Conservation (phyloP, 1,140 invertebrate species). For the Drosophila ercepeae region DNA sequence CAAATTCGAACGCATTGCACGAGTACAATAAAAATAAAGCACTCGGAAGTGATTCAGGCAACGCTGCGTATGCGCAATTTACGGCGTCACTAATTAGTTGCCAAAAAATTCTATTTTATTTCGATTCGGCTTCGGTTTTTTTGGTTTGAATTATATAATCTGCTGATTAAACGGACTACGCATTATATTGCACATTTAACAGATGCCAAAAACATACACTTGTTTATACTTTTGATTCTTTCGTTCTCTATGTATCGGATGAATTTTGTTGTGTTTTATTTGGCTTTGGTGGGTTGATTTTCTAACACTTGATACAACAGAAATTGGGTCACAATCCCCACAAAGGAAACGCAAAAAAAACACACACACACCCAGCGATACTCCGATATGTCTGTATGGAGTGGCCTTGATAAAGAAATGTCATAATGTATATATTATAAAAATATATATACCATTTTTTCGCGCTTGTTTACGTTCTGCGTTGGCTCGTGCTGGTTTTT, state of each 20-base stretch:
- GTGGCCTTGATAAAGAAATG: conserved; percentile 56
- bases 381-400: conserved; percentile 26
- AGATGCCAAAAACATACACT: conserved; percentile 8
- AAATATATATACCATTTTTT: conserved; percentile 3
- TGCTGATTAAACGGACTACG: conserved; percentile 35
- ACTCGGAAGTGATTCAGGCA: conserved; percentile 29
- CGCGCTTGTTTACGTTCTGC: conserved; percentile 67
- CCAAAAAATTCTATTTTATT: too few species aligned
- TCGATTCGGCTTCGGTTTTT: too few species aligned
- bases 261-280: conserved; percentile 9
- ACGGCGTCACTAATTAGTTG: conserved; percentile 37
- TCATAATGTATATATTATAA: conserved; percentile 16
- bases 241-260: too few species aligned
- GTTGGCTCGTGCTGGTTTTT: conserved; percentile 26
- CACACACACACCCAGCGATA: conserved; percentile 6
- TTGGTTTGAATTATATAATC: conserved; percentile 59
- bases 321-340: conserved; percentile 71
- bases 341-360: conserved; percentile 45
- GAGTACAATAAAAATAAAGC: conserved; percentile 3
- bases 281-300: conserved; percentile 12
- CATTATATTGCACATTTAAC: conserved; percentile 41
- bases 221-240: conserved; percentile 25
- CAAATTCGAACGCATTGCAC: conserved; percentile 33
- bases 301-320: conserved; percentile 74
- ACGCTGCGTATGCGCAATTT: conserved; percentile 32